Percentiles rank a stretch among this genome's conserved stretches.
These are phyloP conservation scores for Stigmatopora nigra DNA, from an alignment of 2,113 vertebrate species.

Conservation along the genomic window DNA sequence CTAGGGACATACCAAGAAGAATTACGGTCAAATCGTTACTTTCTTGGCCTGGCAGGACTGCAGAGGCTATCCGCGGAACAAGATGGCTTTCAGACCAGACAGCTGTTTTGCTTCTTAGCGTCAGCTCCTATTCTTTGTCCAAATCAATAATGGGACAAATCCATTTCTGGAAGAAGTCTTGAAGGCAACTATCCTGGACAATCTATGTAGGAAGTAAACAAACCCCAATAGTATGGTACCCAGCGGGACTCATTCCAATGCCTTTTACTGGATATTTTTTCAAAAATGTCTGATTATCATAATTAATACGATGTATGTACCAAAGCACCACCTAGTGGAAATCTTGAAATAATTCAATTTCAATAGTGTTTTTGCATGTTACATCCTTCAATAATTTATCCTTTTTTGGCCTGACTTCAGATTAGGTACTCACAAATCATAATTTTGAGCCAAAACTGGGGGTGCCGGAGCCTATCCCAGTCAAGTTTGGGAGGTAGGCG, in stretches of 20 bases:
- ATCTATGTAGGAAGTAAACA: too few species aligned
- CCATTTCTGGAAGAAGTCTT: background rate
- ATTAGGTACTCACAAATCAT: conserved; percentile 9
- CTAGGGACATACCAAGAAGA: conserved; percentile 7
- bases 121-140: background rate
- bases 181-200: background rate
- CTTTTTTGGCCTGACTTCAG: conserved; percentile 2
- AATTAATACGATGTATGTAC: too few species aligned
- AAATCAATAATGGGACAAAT: background rate
- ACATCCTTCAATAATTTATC: conserved; percentile 1
- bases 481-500: too few species aligned
- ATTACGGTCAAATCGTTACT: background rate
- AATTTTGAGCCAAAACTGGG: background rate
- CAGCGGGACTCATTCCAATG: too few species aligned
- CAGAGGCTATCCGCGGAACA: background rate
- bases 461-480: too few species aligned
- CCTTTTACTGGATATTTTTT: too few species aligned
- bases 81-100: background rate
- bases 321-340: too few species aligned
- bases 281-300: too few species aligned
- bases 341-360: too few species aligned
- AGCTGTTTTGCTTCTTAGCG: background rate
- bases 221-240: too few species aligned
- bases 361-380: too few species aligned
- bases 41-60: conserved; percentile 12